Percentiles rank a stretch among this genome's conserved stretches.
phyloP scores from a whole-genome alignment of 2,888 invertebrate species.

The Clitarchus hookeri region DNA sequence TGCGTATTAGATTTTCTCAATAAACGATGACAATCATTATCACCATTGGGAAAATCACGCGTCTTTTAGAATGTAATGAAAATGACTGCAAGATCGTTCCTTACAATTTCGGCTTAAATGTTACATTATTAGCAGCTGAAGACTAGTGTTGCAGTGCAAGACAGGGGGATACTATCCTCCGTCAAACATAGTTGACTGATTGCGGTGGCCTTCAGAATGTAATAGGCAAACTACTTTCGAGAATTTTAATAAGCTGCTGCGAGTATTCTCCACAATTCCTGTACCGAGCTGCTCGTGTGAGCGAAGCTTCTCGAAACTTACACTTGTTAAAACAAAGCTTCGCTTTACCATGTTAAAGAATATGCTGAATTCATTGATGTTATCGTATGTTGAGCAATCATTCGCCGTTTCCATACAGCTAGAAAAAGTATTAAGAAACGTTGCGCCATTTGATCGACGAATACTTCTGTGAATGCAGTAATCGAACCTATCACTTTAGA shows the following conservation, averaged over 20 bases:
- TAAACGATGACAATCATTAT: neutral
- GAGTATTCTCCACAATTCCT: constrained; percentile 1
- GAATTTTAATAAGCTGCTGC: constrained; percentile 16
- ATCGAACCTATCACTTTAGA: too few relatives aligned
- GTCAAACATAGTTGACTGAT: neutral
- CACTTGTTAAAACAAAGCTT: neutral
- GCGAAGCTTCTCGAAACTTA: neutral
- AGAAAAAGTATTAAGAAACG: too few relatives aligned
- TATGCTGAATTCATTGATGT: neutral
- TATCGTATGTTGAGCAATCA: neutral
- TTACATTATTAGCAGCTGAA: constrained; percentile 15
- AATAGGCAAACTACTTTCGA: neutral
- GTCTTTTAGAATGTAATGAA: neutral
- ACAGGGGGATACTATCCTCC: neutral
- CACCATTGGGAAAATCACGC: neutral
- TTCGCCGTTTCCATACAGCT: neutral
- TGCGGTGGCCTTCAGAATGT: neutral
- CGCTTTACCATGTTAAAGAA: neutral
- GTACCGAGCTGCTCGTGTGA: constrained; percentile 10
- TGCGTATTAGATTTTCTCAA: constrained; percentile 16
- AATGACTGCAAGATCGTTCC: neutral
- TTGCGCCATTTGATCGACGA: too few relatives aligned
- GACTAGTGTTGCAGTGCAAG: neutral
- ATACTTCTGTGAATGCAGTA: too few relatives aligned
- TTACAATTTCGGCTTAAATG: neutral